Evolutionary conservation across 1,140 invertebrate species (phyloP).

Genomic region (Cydia pomonella): DNA sequence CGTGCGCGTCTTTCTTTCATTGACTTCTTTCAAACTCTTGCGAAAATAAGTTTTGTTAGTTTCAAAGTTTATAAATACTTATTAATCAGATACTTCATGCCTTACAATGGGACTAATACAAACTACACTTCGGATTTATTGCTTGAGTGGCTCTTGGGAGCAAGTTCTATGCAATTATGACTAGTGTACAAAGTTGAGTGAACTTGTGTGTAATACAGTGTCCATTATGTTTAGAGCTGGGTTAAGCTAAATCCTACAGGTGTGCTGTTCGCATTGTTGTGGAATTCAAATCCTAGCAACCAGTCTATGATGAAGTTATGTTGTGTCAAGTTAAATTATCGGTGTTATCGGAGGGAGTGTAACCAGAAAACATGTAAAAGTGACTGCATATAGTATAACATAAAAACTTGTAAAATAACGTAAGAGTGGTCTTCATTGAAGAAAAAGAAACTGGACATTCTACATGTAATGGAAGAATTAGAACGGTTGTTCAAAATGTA

Average conservation of each 20-base stretch:
- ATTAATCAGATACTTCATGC: background rate
- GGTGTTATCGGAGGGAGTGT: constrained; percentile 4
- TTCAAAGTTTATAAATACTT: constrained; percentile 31
- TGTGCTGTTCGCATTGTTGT: constrained; percentile 67
- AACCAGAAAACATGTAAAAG: constrained; percentile 8
- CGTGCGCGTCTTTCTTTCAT: constrained; percentile 29
- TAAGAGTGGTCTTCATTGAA: background rate
- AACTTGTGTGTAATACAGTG: constrained; percentile 64
- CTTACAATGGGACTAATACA: constrained; percentile 2
- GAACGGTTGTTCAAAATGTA: constrained; percentile 68
- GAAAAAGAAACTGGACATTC: constrained; percentile 37
- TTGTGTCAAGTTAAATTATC: background rate
- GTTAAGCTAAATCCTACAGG: constrained; percentile 67
- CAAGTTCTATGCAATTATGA: constrained; percentile 31
- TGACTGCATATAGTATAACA: background rate
- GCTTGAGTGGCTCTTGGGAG: constrained; percentile 11
- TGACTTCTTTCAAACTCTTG: constrained; percentile 24
- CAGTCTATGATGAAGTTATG: constrained; percentile 42
- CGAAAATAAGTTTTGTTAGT: constrained; percentile 34
- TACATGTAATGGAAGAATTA: constrained; percentile 72
- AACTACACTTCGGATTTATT: background rate
- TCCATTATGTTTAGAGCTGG: constrained; percentile 47
- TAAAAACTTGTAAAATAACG: background rate
- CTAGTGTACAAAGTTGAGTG: constrained; percentile 70
- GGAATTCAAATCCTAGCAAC: constrained; percentile 69